These are phyloP conservation scores for Pipra filicauda DNA, from an alignment of 2,113 vertebrate species.

Conservation along the genomic window DNA sequence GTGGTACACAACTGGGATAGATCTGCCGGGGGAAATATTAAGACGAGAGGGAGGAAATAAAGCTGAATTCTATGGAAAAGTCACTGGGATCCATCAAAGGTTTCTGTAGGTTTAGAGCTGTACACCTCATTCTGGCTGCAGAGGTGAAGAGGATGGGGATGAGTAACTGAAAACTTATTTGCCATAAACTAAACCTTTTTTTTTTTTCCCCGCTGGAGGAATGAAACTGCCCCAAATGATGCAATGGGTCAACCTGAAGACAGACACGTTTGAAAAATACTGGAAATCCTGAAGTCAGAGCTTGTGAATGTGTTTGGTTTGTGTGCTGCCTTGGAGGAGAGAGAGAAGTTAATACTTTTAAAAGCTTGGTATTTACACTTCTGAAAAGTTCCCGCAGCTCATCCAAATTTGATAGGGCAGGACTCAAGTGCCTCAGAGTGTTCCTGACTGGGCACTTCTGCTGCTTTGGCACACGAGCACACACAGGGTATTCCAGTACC, in stretches of 20 bases:
- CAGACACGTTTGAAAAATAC: constrained; percentile 20
- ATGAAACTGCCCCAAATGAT: not conserved
- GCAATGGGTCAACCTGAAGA: not conserved
- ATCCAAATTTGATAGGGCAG: constrained; percentile 26
- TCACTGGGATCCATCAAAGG: not conserved
- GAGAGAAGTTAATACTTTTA: constrained; percentile 55
- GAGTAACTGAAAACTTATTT: not conserved
- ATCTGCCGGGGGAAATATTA: not conserved
- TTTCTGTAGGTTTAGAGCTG: not conserved
- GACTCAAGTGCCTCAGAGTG: constrained; percentile 21
- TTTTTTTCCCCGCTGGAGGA: not conserved
- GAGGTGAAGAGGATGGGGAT: not conserved
- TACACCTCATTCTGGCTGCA: not conserved
- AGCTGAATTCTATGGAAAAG: not conserved
- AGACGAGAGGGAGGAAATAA: not conserved
- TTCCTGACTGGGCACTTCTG: constrained; percentile 24
- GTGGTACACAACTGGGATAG: not conserved
- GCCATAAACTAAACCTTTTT: not conserved
- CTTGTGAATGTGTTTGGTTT: constrained; percentile 49
- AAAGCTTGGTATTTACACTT: constrained; percentile 43
- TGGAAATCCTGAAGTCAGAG: constrained; percentile 53
- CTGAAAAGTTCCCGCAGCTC: constrained; percentile 47
- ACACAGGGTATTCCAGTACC: constrained; percentile 29
- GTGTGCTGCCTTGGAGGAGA: constrained; percentile 41
- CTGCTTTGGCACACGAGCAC: constrained; percentile 17